These are phyloP conservation scores for Huso huso DNA, from an alignment of 2,797 vertebrate species.

Conservation along the genomic window DNA sequence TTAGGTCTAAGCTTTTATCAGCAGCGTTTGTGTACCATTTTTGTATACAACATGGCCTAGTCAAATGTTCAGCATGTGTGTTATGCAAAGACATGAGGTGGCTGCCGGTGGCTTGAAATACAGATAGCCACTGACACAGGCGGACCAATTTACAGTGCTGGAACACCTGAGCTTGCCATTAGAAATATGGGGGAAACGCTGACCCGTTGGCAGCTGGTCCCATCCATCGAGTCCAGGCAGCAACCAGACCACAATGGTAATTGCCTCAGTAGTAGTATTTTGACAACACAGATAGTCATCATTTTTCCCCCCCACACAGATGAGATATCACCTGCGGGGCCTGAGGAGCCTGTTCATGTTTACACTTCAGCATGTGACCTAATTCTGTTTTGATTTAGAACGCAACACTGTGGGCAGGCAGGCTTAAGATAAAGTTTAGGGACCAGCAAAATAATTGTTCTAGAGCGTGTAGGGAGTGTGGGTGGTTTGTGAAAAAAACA, in stretches of 20 bases:
- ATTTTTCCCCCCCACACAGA: slow-evolving; percentile 49
- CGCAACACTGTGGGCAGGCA: slow-evolving; percentile 24
- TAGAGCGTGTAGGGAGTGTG: background rate
- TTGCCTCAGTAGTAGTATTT: slow-evolving; percentile 67
- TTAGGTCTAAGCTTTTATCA: too few species aligned
- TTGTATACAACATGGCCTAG: slow-evolving; percentile 13
- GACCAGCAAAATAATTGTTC: slow-evolving; percentile 24
- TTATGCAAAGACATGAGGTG: slow-evolving; percentile 30
- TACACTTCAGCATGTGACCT: slow-evolving; percentile 31
- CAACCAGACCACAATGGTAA: slow-evolving; percentile 58
- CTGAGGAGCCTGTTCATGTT: slow-evolving; percentile 36
- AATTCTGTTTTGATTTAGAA: slow-evolving; percentile 32
- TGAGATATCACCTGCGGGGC: slow-evolving; percentile 53
- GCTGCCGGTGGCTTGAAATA: slow-evolving; percentile 36
- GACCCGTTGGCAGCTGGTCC: slow-evolving; percentile 50
- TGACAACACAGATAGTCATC: slow-evolving; percentile 58
- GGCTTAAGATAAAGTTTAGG: slow-evolving; percentile 30
- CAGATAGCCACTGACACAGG: slow-evolving; percentile 42
- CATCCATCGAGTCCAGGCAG: slow-evolving; percentile 61
- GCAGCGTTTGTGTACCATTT: too few species aligned
- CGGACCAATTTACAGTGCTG: slow-evolving; percentile 46
- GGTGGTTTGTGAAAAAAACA: background rate
- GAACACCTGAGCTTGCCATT: slow-evolving; percentile 44
- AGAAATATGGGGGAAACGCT: slow-evolving; percentile 63
- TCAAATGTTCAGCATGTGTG: slow-evolving; percentile 28